phyloP scores from a whole-genome alignment of 37 sponge, comb jelly and placozoan genomes.

The Cladorhizidae sp. region DNA sequence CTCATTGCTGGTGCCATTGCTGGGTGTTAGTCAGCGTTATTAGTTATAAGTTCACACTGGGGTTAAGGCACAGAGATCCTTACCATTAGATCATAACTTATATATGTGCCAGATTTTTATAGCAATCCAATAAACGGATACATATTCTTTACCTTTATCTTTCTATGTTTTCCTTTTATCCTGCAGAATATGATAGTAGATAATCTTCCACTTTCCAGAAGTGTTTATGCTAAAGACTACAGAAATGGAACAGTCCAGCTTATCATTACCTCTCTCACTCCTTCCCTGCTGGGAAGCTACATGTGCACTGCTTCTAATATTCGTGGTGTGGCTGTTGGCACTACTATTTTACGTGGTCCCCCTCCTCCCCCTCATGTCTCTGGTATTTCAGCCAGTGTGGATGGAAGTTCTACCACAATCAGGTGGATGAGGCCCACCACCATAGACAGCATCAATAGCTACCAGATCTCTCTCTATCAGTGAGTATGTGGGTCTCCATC shows the following conservation, averaged over 20 bases:
- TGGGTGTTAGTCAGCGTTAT: no score
- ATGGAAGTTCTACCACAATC: not conserved
- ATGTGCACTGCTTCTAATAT: constrained; percentile 23
- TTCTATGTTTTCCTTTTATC: not conserved
- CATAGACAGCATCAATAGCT: not conserved
- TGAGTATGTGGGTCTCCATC: no score
- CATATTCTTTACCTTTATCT: not conserved
- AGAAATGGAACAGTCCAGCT: not conserved
- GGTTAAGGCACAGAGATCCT: no score
- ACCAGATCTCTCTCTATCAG: not conserved
- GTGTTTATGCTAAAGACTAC: not conserved
- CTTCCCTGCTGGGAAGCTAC: not conserved
- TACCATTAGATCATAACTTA: no score
- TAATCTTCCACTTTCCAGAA: no score
- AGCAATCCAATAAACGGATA: not conserved
- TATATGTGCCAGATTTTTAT: no score
- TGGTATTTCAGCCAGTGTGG: no score
- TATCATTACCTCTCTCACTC: not conserved
- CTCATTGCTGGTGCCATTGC: no score
- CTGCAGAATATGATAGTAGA: not conserved
- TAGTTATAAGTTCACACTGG: no score
- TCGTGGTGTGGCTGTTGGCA: not conserved
- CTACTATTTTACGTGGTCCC: not conserved
- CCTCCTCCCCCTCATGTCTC: not conserved
- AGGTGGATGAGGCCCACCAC: not conserved